A percentile compares a stretch with the other conserved stretches of the same genome.
These are phyloP conservation scores for Halictus rubicundus DNA, from an alignment of 1,140 invertebrate genomes.

Conservation along the genomic window DNA sequence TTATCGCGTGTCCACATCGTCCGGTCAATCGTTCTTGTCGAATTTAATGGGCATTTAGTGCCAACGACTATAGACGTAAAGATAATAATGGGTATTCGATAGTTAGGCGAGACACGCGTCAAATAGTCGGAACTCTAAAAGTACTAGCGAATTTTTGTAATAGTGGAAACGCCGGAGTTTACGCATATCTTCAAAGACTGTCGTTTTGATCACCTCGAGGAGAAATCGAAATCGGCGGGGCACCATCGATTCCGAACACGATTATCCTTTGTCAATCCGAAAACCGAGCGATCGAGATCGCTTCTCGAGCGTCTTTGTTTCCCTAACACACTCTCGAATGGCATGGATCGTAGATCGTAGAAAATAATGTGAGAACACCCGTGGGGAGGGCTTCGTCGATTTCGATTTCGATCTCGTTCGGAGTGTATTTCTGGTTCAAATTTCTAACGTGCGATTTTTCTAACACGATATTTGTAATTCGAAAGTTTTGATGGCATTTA, in stretches of 20 bases:
- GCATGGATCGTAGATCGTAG: no score
- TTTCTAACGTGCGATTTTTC: slow-evolving; percentile 26
- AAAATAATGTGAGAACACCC: no score
- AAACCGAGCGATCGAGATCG: no score
- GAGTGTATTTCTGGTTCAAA: slow-evolving; percentile 15
- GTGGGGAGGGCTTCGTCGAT: no score
- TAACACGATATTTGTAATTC: slow-evolving; percentile 13
- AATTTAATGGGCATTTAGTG: slow-evolving; percentile 27
- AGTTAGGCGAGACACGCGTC: background rate
- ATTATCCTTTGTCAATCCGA: background rate
- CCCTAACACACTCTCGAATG: no score
- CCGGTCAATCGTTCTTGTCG: slow-evolving; percentile 9
- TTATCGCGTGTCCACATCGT: slow-evolving; percentile 14
- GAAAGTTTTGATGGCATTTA: background rate
- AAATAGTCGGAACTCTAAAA: background rate
- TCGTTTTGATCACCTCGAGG: background rate
- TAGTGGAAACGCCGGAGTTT: slow-evolving; percentile 4
- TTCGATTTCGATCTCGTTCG: background rate
- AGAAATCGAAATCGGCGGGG: background rate
- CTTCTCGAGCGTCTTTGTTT: no score
- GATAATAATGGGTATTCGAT: slow-evolving; percentile 9
- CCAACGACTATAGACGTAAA: slow-evolving; percentile 7
- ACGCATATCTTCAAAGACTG: slow-evolving; percentile 26
- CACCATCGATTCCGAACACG: background rate
- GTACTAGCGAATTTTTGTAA: background rate